A percentile compares a stretch with the other conserved stretches of the same genome.
phyloP scores from a whole-genome alignment of 2,888 invertebrate genomes.

The Globia sparganii region DNA sequence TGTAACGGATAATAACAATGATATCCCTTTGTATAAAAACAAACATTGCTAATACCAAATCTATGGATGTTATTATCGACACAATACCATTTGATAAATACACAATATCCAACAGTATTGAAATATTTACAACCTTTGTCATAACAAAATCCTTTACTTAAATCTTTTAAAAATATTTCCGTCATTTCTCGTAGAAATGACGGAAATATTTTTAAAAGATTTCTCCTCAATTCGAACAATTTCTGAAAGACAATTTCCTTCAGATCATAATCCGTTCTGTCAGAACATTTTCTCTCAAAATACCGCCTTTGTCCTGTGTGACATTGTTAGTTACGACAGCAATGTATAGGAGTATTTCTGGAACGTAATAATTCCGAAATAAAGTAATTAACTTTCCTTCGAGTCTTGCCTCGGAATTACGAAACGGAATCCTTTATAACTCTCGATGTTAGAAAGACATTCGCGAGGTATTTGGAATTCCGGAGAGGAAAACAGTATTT shows the following conservation, averaged over 20 bases:
- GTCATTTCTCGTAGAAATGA: too few species aligned
- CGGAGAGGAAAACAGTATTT: conserved; percentile 23
- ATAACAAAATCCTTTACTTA: not conserved
- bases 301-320: conserved; percentile 15
- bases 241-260: conserved; percentile 12
- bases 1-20: conserved; percentile 1
- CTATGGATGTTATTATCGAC: not conserved
- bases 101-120: not conserved
- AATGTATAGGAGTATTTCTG: not conserved
- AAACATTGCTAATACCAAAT: not conserved
- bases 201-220: not conserved
- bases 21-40: not conserved
- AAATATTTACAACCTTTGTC: conserved; percentile 3
- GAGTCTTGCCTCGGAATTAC: conserved; percentile 24
- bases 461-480: conserved; percentile 7
- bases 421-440: conserved; percentile 27
- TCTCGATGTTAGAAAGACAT: conserved; percentile 11
- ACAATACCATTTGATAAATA: not conserved
- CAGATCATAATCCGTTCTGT: conserved; percentile 8
- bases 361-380: conserved; percentile 30
- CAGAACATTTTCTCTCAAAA: conserved; percentile 6
- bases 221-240: conserved; percentile 7
- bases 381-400: conserved; percentile 36
- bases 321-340: conserved; percentile 7
- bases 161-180: too few species aligned